Conservation (phyloP, 2,113 vertebrate species). For the Salvelinus sp. region DNA sequence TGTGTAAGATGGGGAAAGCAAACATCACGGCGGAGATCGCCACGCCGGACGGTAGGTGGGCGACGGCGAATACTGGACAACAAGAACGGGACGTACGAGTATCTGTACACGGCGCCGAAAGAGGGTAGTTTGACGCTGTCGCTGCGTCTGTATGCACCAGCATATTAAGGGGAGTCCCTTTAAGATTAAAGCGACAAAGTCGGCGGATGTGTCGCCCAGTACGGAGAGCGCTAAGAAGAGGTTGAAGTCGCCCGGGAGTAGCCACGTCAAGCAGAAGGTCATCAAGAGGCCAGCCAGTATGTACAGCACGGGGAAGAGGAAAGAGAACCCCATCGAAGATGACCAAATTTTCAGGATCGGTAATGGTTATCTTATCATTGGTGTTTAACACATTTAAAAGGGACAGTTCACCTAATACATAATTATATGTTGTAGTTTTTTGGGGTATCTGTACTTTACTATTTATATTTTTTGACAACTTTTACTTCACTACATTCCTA, state of each 20-base stretch:
- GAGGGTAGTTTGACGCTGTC: slow-evolving; percentile 90
- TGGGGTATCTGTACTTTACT: no score
- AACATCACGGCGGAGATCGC: slow-evolving; percentile 86
- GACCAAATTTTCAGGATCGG: slow-evolving; percentile 94
- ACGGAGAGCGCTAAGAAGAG: slow-evolving; percentile 88
- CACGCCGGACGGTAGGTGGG: slow-evolving; percentile 82
- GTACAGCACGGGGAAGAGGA: slow-evolving; percentile 94
- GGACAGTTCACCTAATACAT: no score
- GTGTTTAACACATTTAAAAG: no score
- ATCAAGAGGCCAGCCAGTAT: slow-evolving; percentile 93
- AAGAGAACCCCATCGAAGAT: slow-evolving; percentile 95
- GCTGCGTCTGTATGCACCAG: slow-evolving; percentile 88
- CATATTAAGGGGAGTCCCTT: slow-evolving; percentile 96
- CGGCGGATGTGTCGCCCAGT: slow-evolving; percentile 81
- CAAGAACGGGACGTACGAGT: slow-evolving; percentile 97
- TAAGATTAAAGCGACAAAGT: slow-evolving; percentile 87
- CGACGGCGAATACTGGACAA: slow-evolving; percentile 92
- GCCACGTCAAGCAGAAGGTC: slow-evolving; percentile 90
- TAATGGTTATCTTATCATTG: slow-evolving; percentile 52
- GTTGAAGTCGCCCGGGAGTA: slow-evolving; percentile 88
- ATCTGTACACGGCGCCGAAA: slow-evolving; percentile 85
- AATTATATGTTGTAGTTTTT: no score
- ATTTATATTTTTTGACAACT: no score
- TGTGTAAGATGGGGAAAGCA: slow-evolving; percentile 94
- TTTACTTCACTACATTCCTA: no score